These are phyloP conservation scores for Manacus vitellinus DNA, from an alignment of 2,113 vertebrate species.

Conservation along the genomic window DNA sequence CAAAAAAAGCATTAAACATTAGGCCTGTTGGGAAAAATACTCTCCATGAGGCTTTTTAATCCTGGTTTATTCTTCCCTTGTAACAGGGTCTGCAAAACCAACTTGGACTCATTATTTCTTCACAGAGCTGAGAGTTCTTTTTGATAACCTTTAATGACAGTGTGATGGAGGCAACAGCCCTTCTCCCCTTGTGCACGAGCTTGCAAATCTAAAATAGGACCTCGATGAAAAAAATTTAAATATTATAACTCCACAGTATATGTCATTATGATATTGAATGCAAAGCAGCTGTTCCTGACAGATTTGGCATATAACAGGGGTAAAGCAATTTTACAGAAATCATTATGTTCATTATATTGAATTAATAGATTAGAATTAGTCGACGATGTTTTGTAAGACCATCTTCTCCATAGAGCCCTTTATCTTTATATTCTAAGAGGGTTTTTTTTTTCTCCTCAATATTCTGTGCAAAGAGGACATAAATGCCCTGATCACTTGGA, in stretches of 20 bases:
- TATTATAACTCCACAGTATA: neutral
- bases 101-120: neutral
- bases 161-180: neutral
- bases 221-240: slow-evolving; percentile 2
- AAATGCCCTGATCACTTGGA: slow-evolving; percentile 63
- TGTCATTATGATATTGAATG: slow-evolving; percentile 11
- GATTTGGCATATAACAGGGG: slow-evolving; percentile 43
- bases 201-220: neutral
- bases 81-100: neutral
- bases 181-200: neutral
- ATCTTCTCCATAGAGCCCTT: slow-evolving; percentile 25
- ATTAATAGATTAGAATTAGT: slow-evolving; percentile 54
- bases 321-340: slow-evolving; percentile 47
- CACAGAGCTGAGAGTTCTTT: neutral
- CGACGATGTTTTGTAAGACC: slow-evolving; percentile 14
- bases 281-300: slow-evolving; percentile 56
- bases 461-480: neutral
- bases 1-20: neutral
- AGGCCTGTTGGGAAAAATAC: neutral
- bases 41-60: neutral
- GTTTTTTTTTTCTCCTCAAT: neutral
- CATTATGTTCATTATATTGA: slow-evolving; percentile 43
- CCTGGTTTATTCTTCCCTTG: neutral
- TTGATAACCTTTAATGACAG: neutral
- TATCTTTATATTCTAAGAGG: slow-evolving; percentile 3